These are phyloP conservation scores for Turritopsis dohrnii DNA, from an alignment of 30 jellyfish, hydroid and myxozoan genomes.

Conservation along the genomic window DNA sequence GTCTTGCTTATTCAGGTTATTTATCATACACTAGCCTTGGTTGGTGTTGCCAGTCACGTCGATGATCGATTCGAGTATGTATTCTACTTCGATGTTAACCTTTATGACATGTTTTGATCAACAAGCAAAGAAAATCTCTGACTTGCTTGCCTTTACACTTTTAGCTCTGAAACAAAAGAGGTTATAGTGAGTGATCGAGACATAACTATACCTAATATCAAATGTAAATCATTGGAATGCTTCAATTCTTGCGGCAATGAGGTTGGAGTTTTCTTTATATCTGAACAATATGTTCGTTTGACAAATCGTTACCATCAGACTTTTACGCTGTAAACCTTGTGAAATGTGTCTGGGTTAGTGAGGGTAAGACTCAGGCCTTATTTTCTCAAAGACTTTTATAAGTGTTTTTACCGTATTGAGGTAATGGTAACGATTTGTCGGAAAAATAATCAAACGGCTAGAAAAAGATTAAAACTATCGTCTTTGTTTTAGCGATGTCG, in stretches of 20 bases:
- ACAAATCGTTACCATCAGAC: too few species aligned
- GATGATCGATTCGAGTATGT: slow-evolving; percentile 20
- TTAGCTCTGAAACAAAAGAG: slow-evolving; percentile 38
- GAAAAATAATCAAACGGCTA: too few species aligned
- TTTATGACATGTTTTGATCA: neutral
- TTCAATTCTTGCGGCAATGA: slow-evolving; percentile 38
- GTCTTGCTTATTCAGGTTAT: slow-evolving; percentile 32
- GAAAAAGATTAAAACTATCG: too few species aligned
- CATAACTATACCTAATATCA: slow-evolving; percentile 48
- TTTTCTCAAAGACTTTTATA: too few species aligned
- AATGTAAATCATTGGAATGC: slow-evolving; percentile 55
- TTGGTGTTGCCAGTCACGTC: slow-evolving; percentile 51
- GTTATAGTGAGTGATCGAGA: slow-evolving; percentile 67
- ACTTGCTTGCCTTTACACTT: neutral
- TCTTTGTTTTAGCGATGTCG: slow-evolving; percentile 34
- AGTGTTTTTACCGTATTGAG: too few species aligned
- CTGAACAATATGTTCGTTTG: too few species aligned
- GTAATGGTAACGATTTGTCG: too few species aligned
- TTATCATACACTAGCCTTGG: slow-evolving; percentile 39
- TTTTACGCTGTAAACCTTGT: too few species aligned
- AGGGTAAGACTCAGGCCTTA: too few species aligned
- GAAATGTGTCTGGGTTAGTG: too few species aligned
- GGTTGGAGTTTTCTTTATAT: slow-evolving; percentile 27
- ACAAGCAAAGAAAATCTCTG: too few species aligned
- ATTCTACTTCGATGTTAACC: neutral